Base-by-base conservation (phyloP, 1,140 invertebrate genomes). In the Zaprionus ornatus region DNA sequence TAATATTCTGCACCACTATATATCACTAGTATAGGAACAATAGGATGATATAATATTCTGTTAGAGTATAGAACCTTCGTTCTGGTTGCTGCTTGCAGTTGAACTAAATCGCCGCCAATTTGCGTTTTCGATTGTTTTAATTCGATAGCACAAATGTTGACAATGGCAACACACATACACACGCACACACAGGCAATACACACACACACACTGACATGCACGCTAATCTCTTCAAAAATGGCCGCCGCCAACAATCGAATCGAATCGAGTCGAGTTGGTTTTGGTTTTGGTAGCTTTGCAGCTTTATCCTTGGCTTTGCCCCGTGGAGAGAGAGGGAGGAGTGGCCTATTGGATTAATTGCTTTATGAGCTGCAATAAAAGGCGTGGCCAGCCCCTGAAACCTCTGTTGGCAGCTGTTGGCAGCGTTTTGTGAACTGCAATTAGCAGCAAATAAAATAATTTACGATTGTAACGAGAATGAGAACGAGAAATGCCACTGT, bases 391-490 rank as follows among this genome's bases (percentile, higher is more conserved):
- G 15, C 48, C 13, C 27, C 45, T 13, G 13, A 54, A 54, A 27
- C 32, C 63, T 29, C 50, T 56, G n/a, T n/a, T n/a, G 54, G 32
- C 32, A 63, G 29, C 60, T 59, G 68, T 57, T 83, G 80, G 73
- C 29, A 32, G 9, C 74, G 73, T 84, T 82, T 82, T 72, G 81
- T 80, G 82, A 79, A 90, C 86, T 90, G 85, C 85, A 90, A 90
- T 90, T 90, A 90, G 85, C 85, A 90, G 85, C 81, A 90, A 90
- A 90, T 90, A 90, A 90, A 90, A 90, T 90, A 90, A 90, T 90
- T 90, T 90, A 90, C 85, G 85, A 90, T 88, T 83, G 80, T 78
- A 83, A 87, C 87, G 77, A 80, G 63, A 74, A 52, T 9, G 29
- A 32, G 29, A 32, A 10, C 29, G 9, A 32, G 62, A 77, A 79